Conservation (phyloP, 1,140 invertebrate species). For the Heliothis virescens region DNA sequence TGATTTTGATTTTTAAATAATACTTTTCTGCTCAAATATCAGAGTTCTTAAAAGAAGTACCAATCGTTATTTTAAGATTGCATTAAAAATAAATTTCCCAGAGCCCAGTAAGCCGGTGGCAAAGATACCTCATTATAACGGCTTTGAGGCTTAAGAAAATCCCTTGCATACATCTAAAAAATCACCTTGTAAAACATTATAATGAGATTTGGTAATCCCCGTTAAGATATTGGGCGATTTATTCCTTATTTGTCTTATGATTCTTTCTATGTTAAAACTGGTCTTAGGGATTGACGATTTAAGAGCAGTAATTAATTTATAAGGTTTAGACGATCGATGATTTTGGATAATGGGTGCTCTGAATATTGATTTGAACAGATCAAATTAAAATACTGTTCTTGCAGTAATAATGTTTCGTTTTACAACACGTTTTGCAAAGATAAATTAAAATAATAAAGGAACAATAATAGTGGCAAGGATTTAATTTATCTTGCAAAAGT, state of each 20-base stretch:
- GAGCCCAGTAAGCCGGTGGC: constrained; percentile 24
- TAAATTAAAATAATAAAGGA: no score
- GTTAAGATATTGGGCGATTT: constrained; percentile 27
- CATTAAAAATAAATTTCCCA: constrained; percentile 14
- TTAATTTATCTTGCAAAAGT: no score
- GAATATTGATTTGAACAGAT: no score
- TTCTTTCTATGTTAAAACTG: background rate
- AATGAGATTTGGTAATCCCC: constrained; percentile 41
- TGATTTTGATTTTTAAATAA: background rate
- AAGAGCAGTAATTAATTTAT: no score
- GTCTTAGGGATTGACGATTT: background rate
- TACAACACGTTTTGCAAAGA: no score
- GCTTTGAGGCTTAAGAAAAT: constrained; percentile 14
- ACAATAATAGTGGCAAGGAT: no score
- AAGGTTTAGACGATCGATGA: no score
- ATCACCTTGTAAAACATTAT: constrained; percentile 42
- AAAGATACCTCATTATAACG: constrained; percentile 46
- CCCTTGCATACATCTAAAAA: constrained; percentile 41
- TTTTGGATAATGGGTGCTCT: no score
- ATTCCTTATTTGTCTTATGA: constrained; percentile 33
- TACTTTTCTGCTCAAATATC: no score
- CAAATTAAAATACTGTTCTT: no score
- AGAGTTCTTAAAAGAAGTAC: background rate
- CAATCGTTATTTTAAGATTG: constrained; percentile 25
- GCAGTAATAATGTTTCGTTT: no score